Evolutionary conservation across 1,140 invertebrate genomes (phyloP), one percentile per base, ranked within the genome.

Genomic region (Sipha flava): DNA sequence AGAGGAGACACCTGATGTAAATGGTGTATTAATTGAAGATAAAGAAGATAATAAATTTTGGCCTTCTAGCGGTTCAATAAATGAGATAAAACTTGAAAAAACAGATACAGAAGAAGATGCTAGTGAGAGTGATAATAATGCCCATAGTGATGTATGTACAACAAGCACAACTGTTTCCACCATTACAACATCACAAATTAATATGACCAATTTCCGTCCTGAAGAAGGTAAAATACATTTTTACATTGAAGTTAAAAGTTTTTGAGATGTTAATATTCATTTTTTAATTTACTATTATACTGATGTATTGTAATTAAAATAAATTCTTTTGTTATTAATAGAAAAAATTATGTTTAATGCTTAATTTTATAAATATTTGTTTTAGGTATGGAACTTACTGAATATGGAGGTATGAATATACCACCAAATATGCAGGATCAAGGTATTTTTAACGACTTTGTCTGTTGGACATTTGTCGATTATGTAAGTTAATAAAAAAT

Each of bases 321-420:
- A n/a, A n/a, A n/a, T n/a, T n/a, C n/a, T n/a, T n/a, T n/a, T n/a
- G n/a, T n/a, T n/a, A n/a, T n/a, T n/a, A n/a, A n/a, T n/a, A n/a
- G n/a, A 40, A 40, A 40, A 40, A 40, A 40, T 40, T 6, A 40
- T 40, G 37, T 40, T 6, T 40, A 40, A 40, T 40, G 10, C 37
- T 10, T 40, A 6, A 6, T 10, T n/a, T n/a, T n/a, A n/a, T n/a
- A n/a, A n/a, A n/a, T 37, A 37, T 3, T 64, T 57, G 52, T 75
- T 72, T 54, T 21, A 77, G 73, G 73, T n/a, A 77, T 77, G 73
- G 73, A 77, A 57, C n/a, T 77, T 57, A 59, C 73, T 16, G 73
- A 77, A 23, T 77, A 77, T 29, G 73, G 73, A 59, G 52, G 52
- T 10, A 77, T 77, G 73, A 77, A 59, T 40, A 43, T 77, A 57